These are phyloP conservation scores for Cyprinodon diabolis DNA, from an alignment of 2,797 vertebrate genomes.

Conservation along the genomic window DNA sequence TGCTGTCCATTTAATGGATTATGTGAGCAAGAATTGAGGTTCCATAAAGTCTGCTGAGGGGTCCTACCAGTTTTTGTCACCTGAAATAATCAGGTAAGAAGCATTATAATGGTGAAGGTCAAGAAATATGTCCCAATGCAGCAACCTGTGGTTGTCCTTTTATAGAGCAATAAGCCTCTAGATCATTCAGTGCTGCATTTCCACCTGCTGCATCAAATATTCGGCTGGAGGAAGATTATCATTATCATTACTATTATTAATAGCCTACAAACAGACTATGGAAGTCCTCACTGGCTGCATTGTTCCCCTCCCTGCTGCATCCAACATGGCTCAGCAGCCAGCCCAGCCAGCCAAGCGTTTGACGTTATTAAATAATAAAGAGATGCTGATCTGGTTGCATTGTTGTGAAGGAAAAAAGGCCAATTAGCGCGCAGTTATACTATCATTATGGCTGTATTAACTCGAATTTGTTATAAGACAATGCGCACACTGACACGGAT, in stretches of 20 bases:
- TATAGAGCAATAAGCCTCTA: slow-evolving; percentile 62
- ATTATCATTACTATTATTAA: background rate
- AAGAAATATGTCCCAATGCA: background rate
- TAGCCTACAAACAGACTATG: background rate
- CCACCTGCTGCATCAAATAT: slow-evolving; percentile 61
- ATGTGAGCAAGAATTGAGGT: background rate
- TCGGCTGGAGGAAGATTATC: background rate
- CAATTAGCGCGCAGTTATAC: slow-evolving; percentile 92
- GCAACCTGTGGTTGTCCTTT: slow-evolving; percentile 9
- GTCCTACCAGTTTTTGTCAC: background rate
- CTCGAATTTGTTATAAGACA: slow-evolving; percentile 92
- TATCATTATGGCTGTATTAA: slow-evolving; percentile 93
- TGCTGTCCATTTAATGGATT: too few relatives aligned
- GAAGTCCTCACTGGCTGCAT: slow-evolving; percentile 71
- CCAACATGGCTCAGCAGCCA: slow-evolving; percentile 86
- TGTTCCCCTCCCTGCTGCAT: slow-evolving; percentile 84
- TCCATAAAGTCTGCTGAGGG: background rate
- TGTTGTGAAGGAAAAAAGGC: slow-evolving; percentile 87
- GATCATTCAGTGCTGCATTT: slow-evolving; percentile 33
- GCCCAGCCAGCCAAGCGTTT: slow-evolving; percentile 89
- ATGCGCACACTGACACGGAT: slow-evolving; percentile 75
- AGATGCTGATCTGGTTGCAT: slow-evolving; percentile 89
- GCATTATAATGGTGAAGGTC: too few relatives aligned
- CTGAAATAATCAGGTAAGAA: background rate
- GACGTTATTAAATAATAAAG: slow-evolving; percentile 98